These are phyloP conservation scores for Glareola pratincola DNA, from an alignment of 2,113 vertebrate species.

Conservation along the genomic window DNA sequence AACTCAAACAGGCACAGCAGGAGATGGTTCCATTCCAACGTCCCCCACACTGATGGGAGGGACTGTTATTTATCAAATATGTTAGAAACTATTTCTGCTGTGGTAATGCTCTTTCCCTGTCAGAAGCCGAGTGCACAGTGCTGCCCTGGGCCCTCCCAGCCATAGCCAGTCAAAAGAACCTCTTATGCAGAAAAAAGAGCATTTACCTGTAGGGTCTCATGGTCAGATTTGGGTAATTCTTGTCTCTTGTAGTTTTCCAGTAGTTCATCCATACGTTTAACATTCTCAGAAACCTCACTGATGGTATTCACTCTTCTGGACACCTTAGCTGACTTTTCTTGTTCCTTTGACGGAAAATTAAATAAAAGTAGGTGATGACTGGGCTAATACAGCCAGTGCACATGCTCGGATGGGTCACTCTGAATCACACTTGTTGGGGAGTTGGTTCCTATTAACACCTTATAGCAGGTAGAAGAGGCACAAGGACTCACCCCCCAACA, in stretches of 20 bases:
- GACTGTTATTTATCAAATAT: not conserved
- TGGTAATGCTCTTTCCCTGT: not conserved
- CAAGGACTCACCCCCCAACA: not conserved
- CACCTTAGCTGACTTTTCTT: slow-evolving; percentile 82
- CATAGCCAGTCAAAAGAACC: not conserved
- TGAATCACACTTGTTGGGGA: not conserved
- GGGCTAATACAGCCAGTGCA: not conserved
- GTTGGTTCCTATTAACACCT: not conserved
- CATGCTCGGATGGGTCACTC: not conserved
- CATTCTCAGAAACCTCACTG: slow-evolving; percentile 79
- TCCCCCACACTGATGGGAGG: rapidly evolving
- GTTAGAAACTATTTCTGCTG: not conserved
- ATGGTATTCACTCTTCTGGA: slow-evolving; percentile 74
- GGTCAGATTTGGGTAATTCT: slow-evolving; percentile 14
- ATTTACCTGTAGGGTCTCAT: slow-evolving; percentile 61
- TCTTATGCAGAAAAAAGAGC: not conserved
- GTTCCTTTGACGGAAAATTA: slow-evolving; percentile 74
- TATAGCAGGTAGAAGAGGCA: not conserved
- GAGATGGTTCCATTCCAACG: not conserved
- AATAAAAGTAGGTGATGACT: not conserved
- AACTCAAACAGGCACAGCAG: not conserved
- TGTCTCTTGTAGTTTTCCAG: slow-evolving; percentile 58
- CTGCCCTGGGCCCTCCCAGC: not conserved
- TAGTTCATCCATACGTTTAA: slow-evolving; percentile 72
- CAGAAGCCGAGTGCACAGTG: not conserved